phyloP scores from a whole-genome alignment of 2,888 invertebrate species.

The Tortrix viridana region DNA sequence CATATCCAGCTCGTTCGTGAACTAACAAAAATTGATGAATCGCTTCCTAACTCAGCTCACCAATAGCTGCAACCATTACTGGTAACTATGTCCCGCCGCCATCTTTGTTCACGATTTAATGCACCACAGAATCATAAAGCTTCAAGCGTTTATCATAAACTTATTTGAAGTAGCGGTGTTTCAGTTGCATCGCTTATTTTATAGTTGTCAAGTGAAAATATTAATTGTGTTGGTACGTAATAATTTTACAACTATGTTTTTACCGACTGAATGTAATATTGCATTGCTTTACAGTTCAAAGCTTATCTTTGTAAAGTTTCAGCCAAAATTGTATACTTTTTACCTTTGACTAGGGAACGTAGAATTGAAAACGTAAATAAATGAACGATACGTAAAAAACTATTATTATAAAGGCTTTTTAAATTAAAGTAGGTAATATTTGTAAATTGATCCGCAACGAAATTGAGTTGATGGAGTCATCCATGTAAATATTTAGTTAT shows the following conservation, averaged over 20 bases:
- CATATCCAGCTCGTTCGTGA: constrained; percentile 51
- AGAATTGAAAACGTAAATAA: too few relatives aligned
- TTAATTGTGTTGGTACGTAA: not conserved
- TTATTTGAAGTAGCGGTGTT: constrained; percentile 26
- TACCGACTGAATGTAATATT: too few relatives aligned
- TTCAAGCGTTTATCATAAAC: constrained; percentile 41
- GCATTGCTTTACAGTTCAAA: too few relatives aligned
- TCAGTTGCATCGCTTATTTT: constrained; percentile 12
- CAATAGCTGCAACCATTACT: constrained; percentile 53
- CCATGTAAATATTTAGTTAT: constrained; percentile 33
- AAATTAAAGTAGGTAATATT: too few relatives aligned
- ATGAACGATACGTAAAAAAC: too few relatives aligned
- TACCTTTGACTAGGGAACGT: too few relatives aligned
- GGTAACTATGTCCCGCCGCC: constrained; percentile 70
- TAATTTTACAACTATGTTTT: too few relatives aligned
- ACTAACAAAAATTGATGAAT: constrained; percentile 68
- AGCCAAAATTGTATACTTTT: too few relatives aligned
- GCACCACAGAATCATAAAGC: constrained; percentile 51
- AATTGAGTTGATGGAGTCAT: not conserved
- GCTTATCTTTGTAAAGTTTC: too few relatives aligned
- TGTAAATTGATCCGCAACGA: not conserved
- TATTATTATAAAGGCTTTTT: too few relatives aligned
- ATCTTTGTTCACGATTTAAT: constrained; percentile 67
- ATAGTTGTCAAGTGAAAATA: not conserved
- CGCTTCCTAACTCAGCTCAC: constrained; percentile 47